These are phyloP conservation scores for Eonycteris spelaea DNA, from an alignment of 2,113 vertebrate genomes.

Conservation along the genomic window DNA sequence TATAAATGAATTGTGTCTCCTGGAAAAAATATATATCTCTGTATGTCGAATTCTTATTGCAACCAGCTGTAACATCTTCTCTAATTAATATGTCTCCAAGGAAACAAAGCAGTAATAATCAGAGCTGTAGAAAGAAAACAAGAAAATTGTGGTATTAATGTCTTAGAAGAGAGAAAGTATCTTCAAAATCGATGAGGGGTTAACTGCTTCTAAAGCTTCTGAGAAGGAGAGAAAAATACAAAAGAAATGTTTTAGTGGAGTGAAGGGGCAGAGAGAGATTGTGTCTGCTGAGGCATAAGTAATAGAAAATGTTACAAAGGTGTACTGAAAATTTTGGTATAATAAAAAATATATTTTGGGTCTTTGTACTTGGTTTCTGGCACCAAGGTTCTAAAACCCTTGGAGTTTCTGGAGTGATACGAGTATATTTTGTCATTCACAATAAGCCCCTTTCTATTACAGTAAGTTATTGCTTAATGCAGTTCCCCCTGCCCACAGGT, in stretches of 20 bases:
- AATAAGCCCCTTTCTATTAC: not conserved
- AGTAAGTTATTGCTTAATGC: not conserved
- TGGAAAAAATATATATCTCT: not conserved
- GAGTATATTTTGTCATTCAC: not conserved
- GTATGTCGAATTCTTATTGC: not conserved
- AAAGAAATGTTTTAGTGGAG: not conserved
- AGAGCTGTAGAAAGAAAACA: not conserved
- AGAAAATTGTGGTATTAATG: not conserved
- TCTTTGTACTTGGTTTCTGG: too few species aligned
- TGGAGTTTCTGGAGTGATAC: not conserved
- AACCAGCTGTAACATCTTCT: not conserved
- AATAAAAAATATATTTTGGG: not conserved
- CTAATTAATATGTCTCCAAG: not conserved
- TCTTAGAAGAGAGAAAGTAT: not conserved
- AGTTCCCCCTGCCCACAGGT: not conserved
- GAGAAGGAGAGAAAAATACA: not conserved
- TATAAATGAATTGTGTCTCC: not conserved
- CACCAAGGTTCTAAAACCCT: not conserved
- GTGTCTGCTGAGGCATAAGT: not conserved
- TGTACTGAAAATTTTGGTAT: not conserved
- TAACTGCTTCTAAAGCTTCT: not conserved
- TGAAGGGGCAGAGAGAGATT: not conserved
- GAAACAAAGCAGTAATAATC: not conserved
- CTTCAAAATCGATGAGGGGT: not conserved
- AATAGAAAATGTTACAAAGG: not conserved